Conservation (phyloP, 2,113 vertebrate species). For the Coregonus clupeaformis region DNA sequence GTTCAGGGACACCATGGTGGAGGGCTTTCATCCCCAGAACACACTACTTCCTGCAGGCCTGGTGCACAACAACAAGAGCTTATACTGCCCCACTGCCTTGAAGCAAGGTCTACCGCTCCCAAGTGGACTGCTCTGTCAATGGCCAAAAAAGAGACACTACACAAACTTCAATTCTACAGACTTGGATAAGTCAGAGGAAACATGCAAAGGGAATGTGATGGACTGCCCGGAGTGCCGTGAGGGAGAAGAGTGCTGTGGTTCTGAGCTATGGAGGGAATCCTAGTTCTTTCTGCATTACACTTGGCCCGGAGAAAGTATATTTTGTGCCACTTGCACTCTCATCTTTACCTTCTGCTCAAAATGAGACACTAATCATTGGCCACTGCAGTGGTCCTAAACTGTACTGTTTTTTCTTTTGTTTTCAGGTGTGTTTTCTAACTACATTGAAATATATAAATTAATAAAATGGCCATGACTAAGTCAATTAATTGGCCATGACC, state of each 20-base stretch:
- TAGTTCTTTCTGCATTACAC: conserved; percentile 68
- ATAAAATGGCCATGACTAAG: conserved; percentile 68
- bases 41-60: conserved; percentile 26
- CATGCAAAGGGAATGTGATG: conserved; percentile 58
- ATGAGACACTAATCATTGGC: conserved; percentile 53
- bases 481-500: conserved; percentile 70
- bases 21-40: background rate
- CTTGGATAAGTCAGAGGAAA: conserved; percentile 44
- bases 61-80: background rate
- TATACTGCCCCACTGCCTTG: conserved; percentile 13
- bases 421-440: conserved; percentile 65
- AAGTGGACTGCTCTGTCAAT: conserved; percentile 3
- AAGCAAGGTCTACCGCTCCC: conserved; percentile 36
- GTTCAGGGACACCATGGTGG: conserved; percentile 9
- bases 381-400: conserved; percentile 44
- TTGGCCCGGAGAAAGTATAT: conserved; percentile 58
- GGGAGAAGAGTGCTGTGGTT: conserved; percentile 60
- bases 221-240: conserved; percentile 55
- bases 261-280: conserved; percentile 52
- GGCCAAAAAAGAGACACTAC: conserved; percentile 41
- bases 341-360: conserved; percentile 51
- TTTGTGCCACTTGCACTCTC: conserved; percentile 49
- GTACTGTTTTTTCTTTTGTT: conserved; percentile 51
- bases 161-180: conserved; percentile 30
- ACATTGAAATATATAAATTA: conserved; percentile 47